Base-by-base conservation (phyloP, 2,888 invertebrate genomes). In the Pterostichus niger region DNA sequence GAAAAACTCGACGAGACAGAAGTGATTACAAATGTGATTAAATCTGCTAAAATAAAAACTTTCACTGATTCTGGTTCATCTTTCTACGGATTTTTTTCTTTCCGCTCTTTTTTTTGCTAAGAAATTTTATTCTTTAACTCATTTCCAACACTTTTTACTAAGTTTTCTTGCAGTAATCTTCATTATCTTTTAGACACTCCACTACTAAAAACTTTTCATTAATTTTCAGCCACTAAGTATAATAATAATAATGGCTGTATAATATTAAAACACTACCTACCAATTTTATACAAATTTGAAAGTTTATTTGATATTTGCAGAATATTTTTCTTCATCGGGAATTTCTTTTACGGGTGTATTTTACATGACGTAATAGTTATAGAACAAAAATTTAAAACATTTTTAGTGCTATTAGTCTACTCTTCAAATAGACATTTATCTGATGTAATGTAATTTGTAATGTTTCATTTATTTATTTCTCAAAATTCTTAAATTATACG, bases 21-120 rank as follows among this genome's bases (percentile, higher is more conserved):
- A 81, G 56, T 81, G 81, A 81, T 81, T 81, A 81, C 81, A 81
- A 81, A 81, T 81, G 81, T 71, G 81, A 81, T 81, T 81, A 81
- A 81, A 81, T 52, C 75, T 73, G 49, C 40, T 71, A 44, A 71
- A 71, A 68, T 80, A 68, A 80, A 80, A 80, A 80, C 24, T 80
- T 35, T 31, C 49, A 52, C 68, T 61, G 80, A 64, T 80, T 68
- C 68, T 44, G 68, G 49, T 80, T 80, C 80, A 80, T 80, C 49
- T 71, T 71, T 71, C 44, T 17, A 11, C 9, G 40, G 44, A 24
- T 2, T 44, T 44, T 71, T 64, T 64, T 31, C 6, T 6, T 44
- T 44, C 6, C 40, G 35, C 9, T 2, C 7, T 77, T 24, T 35
- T 77, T 24, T 59, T 77, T 76, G 52, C 17, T 11, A 15, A 13